Conservation (phyloP, 2,888 invertebrate genomes). For the Drosophila cracens region DNA sequence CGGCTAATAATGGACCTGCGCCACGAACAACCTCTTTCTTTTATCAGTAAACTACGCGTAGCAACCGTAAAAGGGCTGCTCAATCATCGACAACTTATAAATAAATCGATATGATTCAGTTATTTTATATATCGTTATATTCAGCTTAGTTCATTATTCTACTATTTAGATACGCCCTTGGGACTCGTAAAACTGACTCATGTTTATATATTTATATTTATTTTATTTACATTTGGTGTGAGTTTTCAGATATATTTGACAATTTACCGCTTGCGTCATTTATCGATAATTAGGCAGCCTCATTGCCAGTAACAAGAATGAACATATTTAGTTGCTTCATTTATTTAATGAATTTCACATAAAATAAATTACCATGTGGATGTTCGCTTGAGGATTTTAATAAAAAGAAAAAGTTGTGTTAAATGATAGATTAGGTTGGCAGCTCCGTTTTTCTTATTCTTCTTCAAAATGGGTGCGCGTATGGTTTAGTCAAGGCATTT, state of each 20-base stretch:
- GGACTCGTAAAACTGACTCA: not conserved
- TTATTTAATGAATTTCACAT: not conserved
- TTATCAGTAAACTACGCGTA: not conserved
- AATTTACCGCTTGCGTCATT: not conserved
- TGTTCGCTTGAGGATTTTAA: not conserved
- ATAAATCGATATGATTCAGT: not conserved
- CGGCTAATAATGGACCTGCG: constrained; percentile 8
- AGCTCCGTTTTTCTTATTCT: not conserved
- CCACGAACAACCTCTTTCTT: constrained; percentile 28
- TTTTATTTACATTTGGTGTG: not conserved
- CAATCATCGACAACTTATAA: not conserved
- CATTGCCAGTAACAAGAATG: not conserved
- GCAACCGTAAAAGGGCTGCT: constrained; percentile 15
- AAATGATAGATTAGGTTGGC: constrained; percentile 11
- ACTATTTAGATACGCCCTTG: not conserved
- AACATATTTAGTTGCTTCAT: not conserved
- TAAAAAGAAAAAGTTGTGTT: not conserved
- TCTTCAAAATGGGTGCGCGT: constrained; percentile 54
- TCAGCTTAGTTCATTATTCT: constrained; percentile 5
- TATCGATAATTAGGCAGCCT: not conserved
- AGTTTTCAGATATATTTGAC: not conserved
- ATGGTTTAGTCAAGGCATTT: not conserved
- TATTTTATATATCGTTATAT: not conserved
- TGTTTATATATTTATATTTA: not conserved
- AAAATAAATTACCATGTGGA: not conserved